phyloP scores from a whole-genome alignment of 2,888 invertebrate species.

The Ctena decussata region DNA sequence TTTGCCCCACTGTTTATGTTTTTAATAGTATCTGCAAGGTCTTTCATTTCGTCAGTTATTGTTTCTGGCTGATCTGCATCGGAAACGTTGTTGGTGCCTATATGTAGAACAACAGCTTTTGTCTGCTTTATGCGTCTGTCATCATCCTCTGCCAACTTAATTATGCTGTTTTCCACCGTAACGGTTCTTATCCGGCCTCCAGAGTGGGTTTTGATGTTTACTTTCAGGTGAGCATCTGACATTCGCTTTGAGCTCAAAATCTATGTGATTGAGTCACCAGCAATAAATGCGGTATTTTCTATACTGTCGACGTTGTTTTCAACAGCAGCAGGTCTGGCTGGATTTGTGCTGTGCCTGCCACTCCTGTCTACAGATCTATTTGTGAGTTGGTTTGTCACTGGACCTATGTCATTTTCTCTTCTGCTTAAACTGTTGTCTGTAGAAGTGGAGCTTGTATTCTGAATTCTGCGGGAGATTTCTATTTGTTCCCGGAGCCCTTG shows the following conservation, averaged over 20 bases:
- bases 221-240: neutral
- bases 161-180: neutral
- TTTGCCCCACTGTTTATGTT: neutral
- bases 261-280: neutral
- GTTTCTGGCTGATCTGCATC: no score
- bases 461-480: neutral
- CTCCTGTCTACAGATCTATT: no score
- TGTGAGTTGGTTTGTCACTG: no score
- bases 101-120: neutral
- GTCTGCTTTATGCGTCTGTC: neutral
- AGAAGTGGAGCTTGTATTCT: neutral
- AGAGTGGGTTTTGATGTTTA: neutral
- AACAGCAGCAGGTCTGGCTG: no score
- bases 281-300: neutral
- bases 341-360: no score
- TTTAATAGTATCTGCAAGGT: neutral
- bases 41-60: neutral
- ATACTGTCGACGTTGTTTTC: no score
- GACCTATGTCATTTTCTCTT: no score
- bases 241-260: neutral
- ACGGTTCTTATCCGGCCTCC: neutral
- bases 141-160: neutral
- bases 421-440: no score
- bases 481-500: neutral
- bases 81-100: neutral